These are phyloP conservation scores for Caenorhabditis drosophilae DNA, from an alignment of 2,888 invertebrate genomes.

Conservation along the genomic window DNA sequence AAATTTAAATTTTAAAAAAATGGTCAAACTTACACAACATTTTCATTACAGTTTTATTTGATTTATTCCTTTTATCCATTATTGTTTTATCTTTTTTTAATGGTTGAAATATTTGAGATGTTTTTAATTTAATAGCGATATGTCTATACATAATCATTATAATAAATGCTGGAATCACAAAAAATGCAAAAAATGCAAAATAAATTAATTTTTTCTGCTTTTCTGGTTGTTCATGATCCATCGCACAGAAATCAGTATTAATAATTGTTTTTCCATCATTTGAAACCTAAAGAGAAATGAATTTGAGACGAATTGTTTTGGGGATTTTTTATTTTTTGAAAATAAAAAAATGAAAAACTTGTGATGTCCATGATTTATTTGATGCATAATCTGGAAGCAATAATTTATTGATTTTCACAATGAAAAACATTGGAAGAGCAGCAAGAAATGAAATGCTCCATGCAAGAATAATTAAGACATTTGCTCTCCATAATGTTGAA, in stretches of 20 bases:
- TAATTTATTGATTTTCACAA: slow-evolving; percentile 51
- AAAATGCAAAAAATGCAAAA: slow-evolving; percentile 64
- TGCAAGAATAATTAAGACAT: slow-evolving; percentile 57
- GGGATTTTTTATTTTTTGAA: neutral
- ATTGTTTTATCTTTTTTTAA: slow-evolving; percentile 10
- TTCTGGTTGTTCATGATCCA: slow-evolving; percentile 46
- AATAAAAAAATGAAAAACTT: slow-evolving; percentile 32
- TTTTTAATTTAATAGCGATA: slow-evolving; percentile 55
- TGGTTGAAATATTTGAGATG: slow-evolving; percentile 27
- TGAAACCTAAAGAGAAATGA: slow-evolving; percentile 43
- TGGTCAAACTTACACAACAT: slow-evolving; percentile 44
- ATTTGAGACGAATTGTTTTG: no score
- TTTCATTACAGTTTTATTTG: slow-evolving; percentile 47
- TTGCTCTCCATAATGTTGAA: slow-evolving; percentile 61
- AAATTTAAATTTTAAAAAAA: slow-evolving; percentile 37
- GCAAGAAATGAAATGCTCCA: slow-evolving; percentile 64
- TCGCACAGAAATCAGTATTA: slow-evolving; percentile 61
- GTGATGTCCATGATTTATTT: slow-evolving; percentile 31
- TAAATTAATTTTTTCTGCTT: slow-evolving; percentile 57
- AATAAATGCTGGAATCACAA: slow-evolving; percentile 51
- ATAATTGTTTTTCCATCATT: slow-evolving; percentile 47
- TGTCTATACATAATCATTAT: slow-evolving; percentile 66
- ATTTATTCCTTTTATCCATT: slow-evolving; percentile 28
- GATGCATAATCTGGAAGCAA: slow-evolving; percentile 50
- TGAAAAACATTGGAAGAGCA: slow-evolving; percentile 61